Percentiles rank a stretch among this genome's conserved stretches.
Conservation (phyloP, 2,888 invertebrate genomes). For the Crepidodera aurea region DNA sequence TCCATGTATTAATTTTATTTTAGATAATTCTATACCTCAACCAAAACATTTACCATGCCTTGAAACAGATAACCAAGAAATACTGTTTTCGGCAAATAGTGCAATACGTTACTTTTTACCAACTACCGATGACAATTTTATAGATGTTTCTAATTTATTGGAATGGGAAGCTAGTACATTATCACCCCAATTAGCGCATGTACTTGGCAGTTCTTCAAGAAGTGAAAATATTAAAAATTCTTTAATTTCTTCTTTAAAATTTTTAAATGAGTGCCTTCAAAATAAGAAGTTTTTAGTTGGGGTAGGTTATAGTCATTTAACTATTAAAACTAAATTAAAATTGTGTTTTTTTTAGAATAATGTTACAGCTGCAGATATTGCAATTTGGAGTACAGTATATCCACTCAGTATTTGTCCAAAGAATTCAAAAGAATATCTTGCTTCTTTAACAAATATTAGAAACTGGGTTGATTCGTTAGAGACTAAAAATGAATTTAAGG, state of each 20-base stretch:
- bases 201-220: slow-evolving; percentile 63
- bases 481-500: slow-evolving; percentile 67
- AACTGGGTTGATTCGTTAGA: slow-evolving; percentile 71
- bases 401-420: slow-evolving; percentile 69
- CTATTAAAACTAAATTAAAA: too few relatives aligned
- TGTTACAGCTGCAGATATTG: slow-evolving; percentile 73
- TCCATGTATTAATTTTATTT: slow-evolving; percentile 35
- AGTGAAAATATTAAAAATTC: slow-evolving; percentile 66
- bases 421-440: slow-evolving; percentile 65
- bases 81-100: slow-evolving; percentile 77
- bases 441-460: slow-evolving; percentile 64
- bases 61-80: slow-evolving; percentile 68
- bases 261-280: slow-evolving; percentile 66
- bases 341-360: slow-evolving; percentile 64
- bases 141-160: slow-evolving; percentile 66
- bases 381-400: slow-evolving; percentile 77
- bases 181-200: slow-evolving; percentile 66
- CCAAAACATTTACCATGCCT: slow-evolving; percentile 73
- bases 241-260: slow-evolving; percentile 66
- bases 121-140: slow-evolving; percentile 55
- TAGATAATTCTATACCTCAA: slow-evolving; percentile 63
- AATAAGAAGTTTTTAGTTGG: slow-evolving; percentile 68
- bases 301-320: slow-evolving; percentile 57
- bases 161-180: slow-evolving; percentile 73
- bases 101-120: slow-evolving; percentile 73